Evolutionary conservation across 2,888 invertebrate species (phyloP).

Genomic region (Ormyrus thymus): DNA sequence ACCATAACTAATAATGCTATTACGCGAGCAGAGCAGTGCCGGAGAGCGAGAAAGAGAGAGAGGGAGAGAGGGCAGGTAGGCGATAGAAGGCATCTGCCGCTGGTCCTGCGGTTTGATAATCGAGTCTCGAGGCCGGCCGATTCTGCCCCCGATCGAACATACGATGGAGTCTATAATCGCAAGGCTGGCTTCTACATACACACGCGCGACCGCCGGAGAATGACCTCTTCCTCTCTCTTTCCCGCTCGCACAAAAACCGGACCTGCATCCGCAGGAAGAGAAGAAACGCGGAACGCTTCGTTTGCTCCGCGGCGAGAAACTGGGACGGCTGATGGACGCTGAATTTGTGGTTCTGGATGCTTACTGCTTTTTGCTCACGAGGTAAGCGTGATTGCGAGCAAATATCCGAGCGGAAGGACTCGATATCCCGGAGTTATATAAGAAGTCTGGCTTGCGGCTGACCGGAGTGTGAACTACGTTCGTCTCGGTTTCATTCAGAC

Average conservation of each 20-base stretch:
- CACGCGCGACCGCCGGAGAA: background rate
- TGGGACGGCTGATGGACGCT: background rate
- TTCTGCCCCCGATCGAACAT: background rate
- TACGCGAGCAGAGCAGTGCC: background rate
- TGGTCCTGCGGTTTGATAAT: slow-evolving; percentile 44
- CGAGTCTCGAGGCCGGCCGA: slow-evolving; percentile 26
- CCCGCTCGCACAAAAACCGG: too few species aligned
- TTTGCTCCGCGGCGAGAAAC: slow-evolving; percentile 1
- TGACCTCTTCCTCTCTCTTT: too few species aligned
- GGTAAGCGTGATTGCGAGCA: too few species aligned
- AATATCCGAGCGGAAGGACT: too few species aligned
- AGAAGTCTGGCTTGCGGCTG: too few species aligned
- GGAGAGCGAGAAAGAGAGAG: background rate
- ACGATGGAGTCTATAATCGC: background rate
- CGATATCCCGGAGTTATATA: too few species aligned
- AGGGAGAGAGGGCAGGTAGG: slow-evolving; percentile 10
- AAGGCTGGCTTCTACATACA: background rate
- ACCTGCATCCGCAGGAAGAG: background rate
- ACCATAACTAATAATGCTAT: slow-evolving; percentile 50
- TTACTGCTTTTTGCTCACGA: too few species aligned
- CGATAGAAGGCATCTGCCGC: background rate
- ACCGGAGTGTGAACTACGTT: too few species aligned
- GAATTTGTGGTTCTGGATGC: too few species aligned
- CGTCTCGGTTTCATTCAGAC: too few species aligned
- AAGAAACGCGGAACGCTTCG: slow-evolving; percentile 6